phyloP scores from a whole-genome alignment of 2,888 invertebrate genomes.

The Archips xylosteana region DNA sequence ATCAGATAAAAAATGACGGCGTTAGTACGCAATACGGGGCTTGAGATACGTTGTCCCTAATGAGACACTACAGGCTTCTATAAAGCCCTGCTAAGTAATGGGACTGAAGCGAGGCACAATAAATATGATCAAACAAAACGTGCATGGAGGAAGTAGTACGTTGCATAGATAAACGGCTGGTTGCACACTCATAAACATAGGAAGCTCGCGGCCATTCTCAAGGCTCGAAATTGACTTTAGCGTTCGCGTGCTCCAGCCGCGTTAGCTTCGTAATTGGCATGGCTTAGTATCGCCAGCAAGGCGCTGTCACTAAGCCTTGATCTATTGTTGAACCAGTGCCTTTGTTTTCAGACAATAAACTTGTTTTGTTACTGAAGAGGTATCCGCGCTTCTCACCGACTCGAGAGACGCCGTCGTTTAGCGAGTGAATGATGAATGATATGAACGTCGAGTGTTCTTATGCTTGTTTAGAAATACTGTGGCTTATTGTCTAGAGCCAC shows the following conservation, averaged over 20 bases:
- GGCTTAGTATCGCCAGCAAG: conserved; percentile 58
- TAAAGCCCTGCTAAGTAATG: conserved; percentile 71
- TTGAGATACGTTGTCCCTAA: conserved; percentile 68
- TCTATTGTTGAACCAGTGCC: conserved; percentile 60
- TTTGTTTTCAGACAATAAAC: conserved; percentile 80
- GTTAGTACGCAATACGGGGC: conserved; percentile 60
- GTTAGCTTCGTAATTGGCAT: conserved; percentile 80
- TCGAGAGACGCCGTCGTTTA: conserved; percentile 46
- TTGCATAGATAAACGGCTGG: conserved; percentile 75
- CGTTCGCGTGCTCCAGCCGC: conserved; percentile 70
- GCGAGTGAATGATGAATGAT: conserved; percentile 66
- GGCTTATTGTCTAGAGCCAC: conserved; percentile 60
- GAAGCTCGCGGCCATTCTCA: conserved; percentile 61
- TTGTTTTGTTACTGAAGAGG: conserved; percentile 72
- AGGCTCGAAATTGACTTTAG: conserved; percentile 71
- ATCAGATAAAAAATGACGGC: conserved; percentile 45
- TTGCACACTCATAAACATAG: conserved; percentile 70
- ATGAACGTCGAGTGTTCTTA: conserved; percentile 64
- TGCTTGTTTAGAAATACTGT: conserved; percentile 55
- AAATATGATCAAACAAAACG: conserved; percentile 80
- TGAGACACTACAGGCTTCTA: conserved; percentile 67
- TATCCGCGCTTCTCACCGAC: conserved; percentile 49
- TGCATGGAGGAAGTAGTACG: conserved; percentile 75
- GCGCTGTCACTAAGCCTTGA: conserved; percentile 69
- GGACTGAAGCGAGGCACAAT: conserved; percentile 64